These are phyloP conservation scores for Pempheris klunzingeri DNA, from an alignment of 2,797 vertebrate genomes.

Conservation along the genomic window DNA sequence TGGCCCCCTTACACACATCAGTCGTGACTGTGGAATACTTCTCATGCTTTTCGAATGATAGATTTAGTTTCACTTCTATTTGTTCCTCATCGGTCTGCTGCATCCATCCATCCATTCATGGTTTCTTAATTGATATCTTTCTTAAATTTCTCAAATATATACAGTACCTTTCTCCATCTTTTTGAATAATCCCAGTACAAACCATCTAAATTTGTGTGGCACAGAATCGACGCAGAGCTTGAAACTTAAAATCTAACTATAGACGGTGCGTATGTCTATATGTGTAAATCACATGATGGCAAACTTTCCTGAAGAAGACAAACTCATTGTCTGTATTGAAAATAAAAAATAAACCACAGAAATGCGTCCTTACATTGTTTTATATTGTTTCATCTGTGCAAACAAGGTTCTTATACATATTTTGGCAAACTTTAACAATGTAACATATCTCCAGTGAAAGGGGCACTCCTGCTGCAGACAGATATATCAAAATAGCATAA, in stretches of 20 bases:
- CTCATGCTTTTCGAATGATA: background rate
- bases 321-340: background rate
- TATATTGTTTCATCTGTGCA: background rate
- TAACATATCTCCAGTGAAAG: background rate
- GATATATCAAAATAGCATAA: constrained; percentile 25
- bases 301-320: background rate
- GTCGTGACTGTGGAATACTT: background rate
- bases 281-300: background rate
- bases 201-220: background rate
- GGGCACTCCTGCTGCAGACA: constrained; percentile 7
- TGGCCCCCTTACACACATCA: background rate
- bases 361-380: background rate
- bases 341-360: background rate
- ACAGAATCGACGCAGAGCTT: background rate
- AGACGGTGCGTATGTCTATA: background rate
- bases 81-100: background rate
- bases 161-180: no score
- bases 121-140: background rate
- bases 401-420: background rate
- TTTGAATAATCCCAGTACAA: no score
- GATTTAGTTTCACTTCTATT: background rate
- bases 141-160: no score
- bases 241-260: background rate
- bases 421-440: background rate
- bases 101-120: background rate